Conservation (phyloP, 2,113 vertebrate genomes). For the Nothocercus julius region DNA sequence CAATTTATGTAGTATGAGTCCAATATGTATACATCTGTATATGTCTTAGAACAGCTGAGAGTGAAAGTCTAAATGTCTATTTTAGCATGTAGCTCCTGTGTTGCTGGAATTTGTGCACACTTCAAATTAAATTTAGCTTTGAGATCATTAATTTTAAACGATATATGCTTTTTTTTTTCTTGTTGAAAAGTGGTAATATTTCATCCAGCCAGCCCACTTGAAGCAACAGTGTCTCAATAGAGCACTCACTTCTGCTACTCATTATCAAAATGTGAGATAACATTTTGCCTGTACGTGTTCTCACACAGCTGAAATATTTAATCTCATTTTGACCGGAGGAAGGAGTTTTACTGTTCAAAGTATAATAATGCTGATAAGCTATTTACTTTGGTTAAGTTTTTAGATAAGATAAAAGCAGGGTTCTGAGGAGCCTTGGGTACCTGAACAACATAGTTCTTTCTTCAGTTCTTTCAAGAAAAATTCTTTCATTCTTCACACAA, state of each 20-base stretch:
- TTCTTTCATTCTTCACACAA: neutral
- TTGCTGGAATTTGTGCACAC: neutral
- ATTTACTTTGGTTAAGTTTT: neutral
- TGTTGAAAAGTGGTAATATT: neutral
- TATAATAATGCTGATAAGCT: neutral
- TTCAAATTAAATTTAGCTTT: neutral
- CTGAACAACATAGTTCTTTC: neutral
- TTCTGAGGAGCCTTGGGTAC: neutral
- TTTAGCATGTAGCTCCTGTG: neutral
- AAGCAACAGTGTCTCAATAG: neutral
- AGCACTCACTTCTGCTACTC: neutral
- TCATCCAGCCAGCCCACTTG: neutral
- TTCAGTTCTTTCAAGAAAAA: neutral
- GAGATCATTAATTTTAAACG: neutral
- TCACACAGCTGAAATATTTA: neutral
- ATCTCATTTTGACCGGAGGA: neutral
- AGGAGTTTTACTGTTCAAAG: neutral
- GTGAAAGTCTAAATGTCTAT: neutral
- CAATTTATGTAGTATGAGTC: neutral
- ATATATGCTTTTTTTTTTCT: neutral
- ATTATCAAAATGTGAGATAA: neutral
- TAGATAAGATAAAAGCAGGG: neutral
- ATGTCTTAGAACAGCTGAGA: neutral
- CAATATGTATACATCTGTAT: neutral
- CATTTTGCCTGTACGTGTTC: neutral